These are phyloP conservation scores for Helarctos malayanus DNA, from an alignment of 2,797 vertebrate species.

Conservation along the genomic window DNA sequence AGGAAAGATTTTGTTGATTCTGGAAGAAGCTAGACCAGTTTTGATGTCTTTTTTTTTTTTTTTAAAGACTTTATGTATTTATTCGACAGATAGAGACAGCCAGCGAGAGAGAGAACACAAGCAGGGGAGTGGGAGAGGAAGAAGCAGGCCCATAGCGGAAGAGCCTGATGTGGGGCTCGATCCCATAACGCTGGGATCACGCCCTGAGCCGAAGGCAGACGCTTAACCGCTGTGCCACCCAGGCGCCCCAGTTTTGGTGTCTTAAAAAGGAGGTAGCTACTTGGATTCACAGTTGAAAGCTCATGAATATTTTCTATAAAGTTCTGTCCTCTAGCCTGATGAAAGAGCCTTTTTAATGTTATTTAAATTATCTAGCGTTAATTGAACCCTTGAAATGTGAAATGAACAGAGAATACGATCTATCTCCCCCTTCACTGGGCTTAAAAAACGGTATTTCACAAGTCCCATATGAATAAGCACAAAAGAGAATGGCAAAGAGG, in stretches of 20 bases:
- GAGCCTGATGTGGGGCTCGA: too few relatives aligned
- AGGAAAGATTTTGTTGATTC: slow-evolving; percentile 67
- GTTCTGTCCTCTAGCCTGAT: slow-evolving; percentile 18
- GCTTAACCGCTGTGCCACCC: too few relatives aligned
- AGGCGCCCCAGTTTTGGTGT: background rate
- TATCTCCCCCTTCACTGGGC: background rate
- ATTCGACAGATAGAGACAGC: too few relatives aligned
- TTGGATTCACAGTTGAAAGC: slow-evolving; percentile 27
- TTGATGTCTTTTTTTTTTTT: background rate
- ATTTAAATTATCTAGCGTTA: background rate
- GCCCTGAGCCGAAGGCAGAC: too few relatives aligned
- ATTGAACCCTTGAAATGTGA: background rate
- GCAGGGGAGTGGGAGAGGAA: too few relatives aligned
- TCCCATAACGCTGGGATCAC: too few relatives aligned
- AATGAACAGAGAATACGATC: slow-evolving; percentile 18
- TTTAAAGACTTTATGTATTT: too few relatives aligned
- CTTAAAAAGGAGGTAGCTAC: background rate
- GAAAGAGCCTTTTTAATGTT: slow-evolving; percentile 17
- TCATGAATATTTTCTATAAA: background rate
- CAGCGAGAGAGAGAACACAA: too few relatives aligned
- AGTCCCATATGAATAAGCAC: background rate
- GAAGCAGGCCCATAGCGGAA: too few relatives aligned
- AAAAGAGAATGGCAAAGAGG: background rate
- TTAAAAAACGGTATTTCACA: background rate
- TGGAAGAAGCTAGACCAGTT: slow-evolving; percentile 57